These are phyloP conservation scores for Spongilla lacustris DNA, from an alignment of 37 sponge, comb jelly and placozoan genomes.

Conservation along the genomic window DNA sequence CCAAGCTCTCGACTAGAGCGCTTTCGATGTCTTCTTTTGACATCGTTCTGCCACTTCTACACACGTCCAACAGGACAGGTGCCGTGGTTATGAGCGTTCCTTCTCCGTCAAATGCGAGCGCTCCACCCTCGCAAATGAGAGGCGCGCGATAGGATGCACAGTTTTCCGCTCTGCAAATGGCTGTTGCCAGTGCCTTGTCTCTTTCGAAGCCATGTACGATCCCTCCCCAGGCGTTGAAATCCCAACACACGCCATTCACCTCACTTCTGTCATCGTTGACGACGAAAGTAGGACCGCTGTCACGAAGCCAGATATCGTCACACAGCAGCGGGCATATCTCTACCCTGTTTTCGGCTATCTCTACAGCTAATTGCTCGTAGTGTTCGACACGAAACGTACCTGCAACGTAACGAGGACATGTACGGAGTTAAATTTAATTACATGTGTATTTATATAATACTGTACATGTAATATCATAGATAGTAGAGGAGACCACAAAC, in stretches of 20 bases:
- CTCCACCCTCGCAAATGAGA: conserved; percentile 22
- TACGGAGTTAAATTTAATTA: too few relatives aligned
- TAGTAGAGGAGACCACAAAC: not conserved
- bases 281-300: conserved; percentile 18
- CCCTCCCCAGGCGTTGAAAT: conserved; percentile 11
- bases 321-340: not conserved
- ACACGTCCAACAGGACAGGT: conserved; percentile 8
- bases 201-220: not conserved
- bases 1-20: not conserved
- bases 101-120: conserved; percentile 22
- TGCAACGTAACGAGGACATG: too few relatives aligned
- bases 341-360: not conserved
- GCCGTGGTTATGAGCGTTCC: conserved; percentile 22
- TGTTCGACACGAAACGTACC: not conserved
- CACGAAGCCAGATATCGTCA: conserved; percentile 6
- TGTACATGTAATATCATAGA: too few relatives aligned
- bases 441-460: too few relatives aligned
- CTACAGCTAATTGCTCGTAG: not conserved
- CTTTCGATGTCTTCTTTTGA: conserved; percentile 14
- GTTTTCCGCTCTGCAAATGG: not conserved
- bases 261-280: not conserved
- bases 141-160: not conserved
- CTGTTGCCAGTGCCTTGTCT: conserved; percentile 5
- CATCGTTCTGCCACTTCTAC: conserved; percentile 1
- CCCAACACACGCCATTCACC: conserved; percentile 12